Base-by-base conservation (phyloP, 1,140 invertebrate species). In the Aphidius ervi region DNA sequence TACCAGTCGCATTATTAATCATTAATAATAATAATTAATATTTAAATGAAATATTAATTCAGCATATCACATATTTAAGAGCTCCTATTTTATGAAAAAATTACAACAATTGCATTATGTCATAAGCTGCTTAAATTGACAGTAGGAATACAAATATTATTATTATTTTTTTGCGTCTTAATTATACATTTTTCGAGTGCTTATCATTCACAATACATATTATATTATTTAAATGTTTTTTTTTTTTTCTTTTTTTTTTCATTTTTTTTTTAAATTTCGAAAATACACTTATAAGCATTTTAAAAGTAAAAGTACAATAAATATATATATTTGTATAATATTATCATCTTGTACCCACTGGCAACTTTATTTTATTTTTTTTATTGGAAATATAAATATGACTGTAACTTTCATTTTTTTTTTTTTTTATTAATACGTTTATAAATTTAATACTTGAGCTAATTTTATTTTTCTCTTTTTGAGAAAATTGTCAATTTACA, bases 241-340 rank as follows among this genome's bases (percentile, higher is more conserved):
- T 48, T 50, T 50, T 20, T n/a, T n/a, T n/a, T n/a, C n/a, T n/a
- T n/a, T n/a, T n/a, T n/a, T n/a, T n/a, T n/a, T n/a, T n/a, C n/a
- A n/a, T n/a, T n/a, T n/a, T n/a, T n/a, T n/a, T n/a, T n/a, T n/a
- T 37, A 9, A 37, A 10, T 52, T 52, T 62, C 62, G 54, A 64
- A 68, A 68, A 66, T 68, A 68, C 64, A 64, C 58, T 46, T 61
- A 65, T 41, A 63, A 67, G 66, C 62, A 58, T 67, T 62, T 31
- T 42, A 48, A 58, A 41, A 58, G 45, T 48, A 58, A 45, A 48
- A 48, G 48, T 58, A 48, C 48, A 48, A 58, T 46, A 58, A 58
- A 58, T 58, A 58, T 49, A 40, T 58, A 40, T 55, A 20, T 54
- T 58, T 9, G 39, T 52, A 37, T 52, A 16, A 16, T 16, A 16